A percentile compares a stretch with the other conserved stretches of the same genome.
Evolutionary conservation across 2,888 invertebrate species (phyloP).

Genomic region (Scotopteryx bipunctaria): DNA sequence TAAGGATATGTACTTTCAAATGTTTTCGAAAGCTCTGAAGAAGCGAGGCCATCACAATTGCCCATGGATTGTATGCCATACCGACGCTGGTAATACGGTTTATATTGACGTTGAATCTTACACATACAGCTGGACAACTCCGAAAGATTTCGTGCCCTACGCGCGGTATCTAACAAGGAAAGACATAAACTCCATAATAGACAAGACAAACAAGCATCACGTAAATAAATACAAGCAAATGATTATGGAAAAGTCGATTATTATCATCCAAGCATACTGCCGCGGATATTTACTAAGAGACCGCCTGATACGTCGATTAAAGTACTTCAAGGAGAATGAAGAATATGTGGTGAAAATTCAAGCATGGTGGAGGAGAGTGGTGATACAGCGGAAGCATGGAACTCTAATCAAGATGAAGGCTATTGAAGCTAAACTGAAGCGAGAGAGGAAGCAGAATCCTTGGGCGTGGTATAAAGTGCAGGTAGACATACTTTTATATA

Average conservation of each 20-base stretch:
- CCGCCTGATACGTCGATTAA: slow-evolving; percentile 62
- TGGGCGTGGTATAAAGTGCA: slow-evolving; percentile 80
- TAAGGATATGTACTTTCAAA: slow-evolving; percentile 75
- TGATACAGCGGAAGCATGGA: slow-evolving; percentile 71
- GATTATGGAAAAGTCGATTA: slow-evolving; percentile 70
- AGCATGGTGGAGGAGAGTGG: slow-evolving; percentile 85
- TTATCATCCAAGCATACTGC: slow-evolving; percentile 83
- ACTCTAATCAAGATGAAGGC: slow-evolving; percentile 71
- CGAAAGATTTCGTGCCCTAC: slow-evolving; percentile 76
- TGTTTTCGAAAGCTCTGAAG: slow-evolving; percentile 71
- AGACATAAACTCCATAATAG: slow-evolving; percentile 66
- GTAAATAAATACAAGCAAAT: slow-evolving; percentile 68
- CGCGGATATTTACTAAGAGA: slow-evolving; percentile 84
- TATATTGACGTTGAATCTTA: slow-evolving; percentile 80
- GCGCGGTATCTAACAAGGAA: slow-evolving; percentile 75
- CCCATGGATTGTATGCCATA: slow-evolving; percentile 79
- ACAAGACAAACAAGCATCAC: slow-evolving; percentile 73
- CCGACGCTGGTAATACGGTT: slow-evolving; percentile 76
- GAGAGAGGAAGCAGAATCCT: slow-evolving; percentile 66
- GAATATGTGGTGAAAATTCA: slow-evolving; percentile 78
- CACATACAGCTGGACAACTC: slow-evolving; percentile 79
- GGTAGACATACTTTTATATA: too few species aligned
- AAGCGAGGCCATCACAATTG: slow-evolving; percentile 72
- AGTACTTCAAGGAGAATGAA: slow-evolving; percentile 68
- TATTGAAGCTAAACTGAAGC: slow-evolving; percentile 65